A percentile compares a stretch with the other conserved stretches of the same genome.
Evolutionary conservation across 2,888 invertebrate species (phyloP).

Genomic region (Lissocephala sabroskyi): DNA sequence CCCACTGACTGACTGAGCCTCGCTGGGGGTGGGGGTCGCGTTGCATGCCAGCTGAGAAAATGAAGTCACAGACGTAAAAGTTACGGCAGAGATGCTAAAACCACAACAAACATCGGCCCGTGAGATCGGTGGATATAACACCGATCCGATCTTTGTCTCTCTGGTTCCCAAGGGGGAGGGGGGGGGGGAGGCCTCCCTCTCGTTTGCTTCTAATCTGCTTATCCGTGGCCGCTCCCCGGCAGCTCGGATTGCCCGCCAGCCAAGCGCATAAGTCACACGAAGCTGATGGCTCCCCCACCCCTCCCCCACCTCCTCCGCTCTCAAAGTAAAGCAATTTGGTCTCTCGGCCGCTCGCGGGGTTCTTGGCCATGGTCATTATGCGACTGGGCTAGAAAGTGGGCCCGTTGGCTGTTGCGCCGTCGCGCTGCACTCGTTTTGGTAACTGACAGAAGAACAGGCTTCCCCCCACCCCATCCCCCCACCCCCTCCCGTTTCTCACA

Average conservation of each 20-base stretch:
- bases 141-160: constrained; percentile 16
- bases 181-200: too few species aligned
- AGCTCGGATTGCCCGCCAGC: constrained; percentile 23
- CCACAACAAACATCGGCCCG: constrained; percentile 37
- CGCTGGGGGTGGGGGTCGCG: constrained; percentile 41
- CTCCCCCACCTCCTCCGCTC: constrained; percentile 11
- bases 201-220: too few species aligned
- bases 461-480: constrained; percentile 2
- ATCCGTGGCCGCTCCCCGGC: constrained; percentile 50
- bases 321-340: constrained; percentile 57
- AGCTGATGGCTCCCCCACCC: constrained; percentile 38
- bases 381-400: constrained; percentile 55
- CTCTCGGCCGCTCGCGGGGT: constrained; percentile 10
- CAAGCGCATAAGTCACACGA: too few species aligned
- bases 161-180: not conserved
- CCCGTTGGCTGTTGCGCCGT: too few species aligned
- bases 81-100: constrained; percentile 57
- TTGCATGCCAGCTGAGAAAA: constrained; percentile 63
- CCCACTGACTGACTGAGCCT: constrained; percentile 12
- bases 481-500: constrained; percentile 24
- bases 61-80: constrained; percentile 52
- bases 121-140: constrained; percentile 26
- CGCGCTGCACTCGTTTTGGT: constrained; percentile 64
- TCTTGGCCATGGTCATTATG: constrained; percentile 33
- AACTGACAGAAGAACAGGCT: constrained; percentile 36